Percentiles rank a stretch among this genome's conserved stretches.
phyloP scores from a whole-genome alignment of 2,113 vertebrate species.

The Collichthys lucidus region DNA sequence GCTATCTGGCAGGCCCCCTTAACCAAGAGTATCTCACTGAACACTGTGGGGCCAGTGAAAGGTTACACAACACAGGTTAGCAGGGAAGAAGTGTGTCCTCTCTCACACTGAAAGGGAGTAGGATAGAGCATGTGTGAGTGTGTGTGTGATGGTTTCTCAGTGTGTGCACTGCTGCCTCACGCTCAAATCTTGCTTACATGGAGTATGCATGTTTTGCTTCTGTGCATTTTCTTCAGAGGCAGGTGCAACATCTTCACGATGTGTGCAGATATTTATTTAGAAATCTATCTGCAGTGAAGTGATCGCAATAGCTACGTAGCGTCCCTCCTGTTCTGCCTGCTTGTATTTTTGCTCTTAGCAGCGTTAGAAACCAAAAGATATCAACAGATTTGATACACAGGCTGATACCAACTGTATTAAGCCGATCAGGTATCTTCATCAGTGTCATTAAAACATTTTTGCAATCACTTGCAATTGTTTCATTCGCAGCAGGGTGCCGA shows the following conservation, averaged over 20 bases:
- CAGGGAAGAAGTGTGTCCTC: slow-evolving; percentile 13
- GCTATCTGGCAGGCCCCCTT: slow-evolving; percentile 46
- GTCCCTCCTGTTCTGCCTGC: background rate
- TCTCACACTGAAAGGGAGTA: background rate
- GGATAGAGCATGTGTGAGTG: slow-evolving; percentile 14
- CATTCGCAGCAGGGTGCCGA: background rate
- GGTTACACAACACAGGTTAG: slow-evolving; percentile 22
- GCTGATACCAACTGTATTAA: no score
- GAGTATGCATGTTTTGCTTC: slow-evolving; percentile 20
- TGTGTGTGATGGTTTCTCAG: background rate
- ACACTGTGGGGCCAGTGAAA: slow-evolving; percentile 1
- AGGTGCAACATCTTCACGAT: background rate
- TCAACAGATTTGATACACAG: no score
- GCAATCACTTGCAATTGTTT: background rate
- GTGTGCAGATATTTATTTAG: background rate
- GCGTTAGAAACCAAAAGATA: background rate
- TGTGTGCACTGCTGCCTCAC: slow-evolving; percentile 21
- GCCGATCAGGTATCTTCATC: background rate
- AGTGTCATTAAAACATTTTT: background rate
- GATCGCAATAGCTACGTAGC: background rate
- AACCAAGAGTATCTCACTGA: slow-evolving; percentile 46
- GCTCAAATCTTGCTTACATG: background rate
- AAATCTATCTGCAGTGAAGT: background rate
- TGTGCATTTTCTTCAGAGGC: slow-evolving; percentile 20
- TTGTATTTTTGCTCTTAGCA: background rate